Base-by-base conservation (phyloP, 2,797 vertebrate species). In the Eulemur mongoz region DNA sequence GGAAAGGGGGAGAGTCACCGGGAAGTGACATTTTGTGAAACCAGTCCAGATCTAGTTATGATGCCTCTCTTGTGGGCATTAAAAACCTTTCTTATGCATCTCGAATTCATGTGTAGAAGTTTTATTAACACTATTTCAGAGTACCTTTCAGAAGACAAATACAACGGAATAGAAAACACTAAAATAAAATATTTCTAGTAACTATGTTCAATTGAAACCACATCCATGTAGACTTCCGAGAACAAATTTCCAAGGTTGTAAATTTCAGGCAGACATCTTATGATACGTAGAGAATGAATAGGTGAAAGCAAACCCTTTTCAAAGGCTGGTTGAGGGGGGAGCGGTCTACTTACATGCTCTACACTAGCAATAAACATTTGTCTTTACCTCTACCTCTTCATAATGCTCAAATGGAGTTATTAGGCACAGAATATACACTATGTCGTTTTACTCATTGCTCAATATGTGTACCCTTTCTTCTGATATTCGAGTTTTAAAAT, bases 181-280 rank as follows among this genome's bases (percentile, higher is more conserved):
- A 14, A 91, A 93, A 84, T 92, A 73, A 96, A 95, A 79, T 65
- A 94, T 87, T 95, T 93, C 57, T 80, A 57, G 69, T 85, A 88
- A 89, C 30, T 76, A 45, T 65, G 84, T 89, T 76, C 82, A 69
- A 0, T 18, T 50, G 79, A 95, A 83, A 73, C n/a, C 48, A 83
- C 75, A n/a, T 91, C 40, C 75, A 70, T 14, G 9, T 72, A 59
- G 52, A 94, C 65, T 75, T 96, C 45, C 89, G 83, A 91, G 83
- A 89, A 69, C 57, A 76, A 69, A n/a, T 75, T 94, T 84, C 59
- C 79, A 59, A 65, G 52, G 38, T 84, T 70, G 57, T 67, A 70
- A 17, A 86, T 89, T 91, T 86, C 57, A 88, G 54, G 4, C 43
- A 88, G 22, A 50, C 27, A 80, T 73, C 59, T 63, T 83, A 69